These are phyloP conservation scores for Perodicticus potto DNA, from an alignment of 2,797 vertebrate genomes.

Conservation along the genomic window DNA sequence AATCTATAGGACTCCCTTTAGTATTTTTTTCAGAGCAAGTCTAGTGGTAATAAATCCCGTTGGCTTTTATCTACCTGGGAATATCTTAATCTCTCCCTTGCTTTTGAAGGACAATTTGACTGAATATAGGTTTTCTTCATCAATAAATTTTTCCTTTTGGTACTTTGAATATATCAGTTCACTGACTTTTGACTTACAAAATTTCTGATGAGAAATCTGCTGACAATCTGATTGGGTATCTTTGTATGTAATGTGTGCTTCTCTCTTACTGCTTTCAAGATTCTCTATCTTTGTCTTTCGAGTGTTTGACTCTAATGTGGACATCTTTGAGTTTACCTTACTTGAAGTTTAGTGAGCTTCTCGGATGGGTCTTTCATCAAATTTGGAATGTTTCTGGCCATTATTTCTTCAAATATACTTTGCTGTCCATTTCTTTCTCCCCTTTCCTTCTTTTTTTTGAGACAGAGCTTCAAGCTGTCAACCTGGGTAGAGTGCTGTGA, in stretches of 20 bases:
- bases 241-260: background rate
- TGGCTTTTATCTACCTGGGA: conserved; percentile 15
- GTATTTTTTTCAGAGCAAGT: background rate
- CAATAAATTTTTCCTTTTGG: background rate
- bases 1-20: background rate
- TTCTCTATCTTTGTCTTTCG: background rate
- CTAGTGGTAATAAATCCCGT: background rate
- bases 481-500: too few relatives aligned
- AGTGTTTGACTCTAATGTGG: background rate
- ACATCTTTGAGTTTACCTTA: background rate
- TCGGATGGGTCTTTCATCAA: background rate
- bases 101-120: background rate
- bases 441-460: background rate
- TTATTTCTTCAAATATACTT: background rate
- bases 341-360: background rate
- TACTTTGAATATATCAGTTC: background rate
- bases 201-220: background rate
- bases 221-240: background rate
- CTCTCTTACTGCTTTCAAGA: conserved; percentile 1
- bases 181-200: background rate
- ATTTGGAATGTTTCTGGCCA: background rate
- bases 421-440: background rate
- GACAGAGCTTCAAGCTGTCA: too few relatives aligned
- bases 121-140: background rate
- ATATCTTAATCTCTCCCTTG: conserved; percentile 16